Evolutionary conservation across 2,888 invertebrate species (phyloP).

Genomic region (Galerucella pusilla): DNA sequence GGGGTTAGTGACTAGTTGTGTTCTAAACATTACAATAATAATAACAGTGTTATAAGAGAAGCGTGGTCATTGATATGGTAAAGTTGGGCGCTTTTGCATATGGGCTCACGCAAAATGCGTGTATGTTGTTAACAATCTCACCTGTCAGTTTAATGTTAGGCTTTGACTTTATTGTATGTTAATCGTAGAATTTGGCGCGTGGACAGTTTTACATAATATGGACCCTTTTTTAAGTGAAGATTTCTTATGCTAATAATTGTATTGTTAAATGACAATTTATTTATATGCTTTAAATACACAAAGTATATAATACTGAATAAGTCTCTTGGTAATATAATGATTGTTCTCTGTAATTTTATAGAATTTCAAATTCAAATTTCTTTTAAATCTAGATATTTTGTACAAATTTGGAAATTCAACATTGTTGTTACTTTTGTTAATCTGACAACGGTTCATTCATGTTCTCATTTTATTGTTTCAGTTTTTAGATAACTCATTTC

Average conservation of each 20-base stretch:
- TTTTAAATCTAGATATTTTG: too few species aligned
- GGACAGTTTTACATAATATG: slow-evolving; percentile 25
- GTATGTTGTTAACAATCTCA: slow-evolving; percentile 24
- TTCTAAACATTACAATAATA: slow-evolving; percentile 43
- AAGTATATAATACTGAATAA: neutral
- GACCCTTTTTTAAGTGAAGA: slow-evolving; percentile 3
- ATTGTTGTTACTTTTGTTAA: too few species aligned
- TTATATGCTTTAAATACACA: neutral
- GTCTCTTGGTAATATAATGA: too few species aligned
- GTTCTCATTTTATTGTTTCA: too few species aligned
- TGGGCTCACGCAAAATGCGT: slow-evolving; percentile 10
- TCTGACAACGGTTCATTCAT: too few species aligned
- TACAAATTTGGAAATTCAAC: too few species aligned
- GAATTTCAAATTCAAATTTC: too few species aligned
- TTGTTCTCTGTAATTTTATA: too few species aligned
- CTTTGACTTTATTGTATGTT: slow-evolving; percentile 23
- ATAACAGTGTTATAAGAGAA: slow-evolving; percentile 40
- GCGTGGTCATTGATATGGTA: slow-evolving; percentile 48
- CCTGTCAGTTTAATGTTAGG: slow-evolving; percentile 35
- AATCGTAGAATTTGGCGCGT: slow-evolving; percentile 25
- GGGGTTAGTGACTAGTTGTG: slow-evolving; percentile 41
- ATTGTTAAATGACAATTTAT: neutral
- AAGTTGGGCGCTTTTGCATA: slow-evolving; percentile 42
- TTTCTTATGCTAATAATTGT: neutral
- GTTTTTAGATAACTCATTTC: too few species aligned